These are phyloP conservation scores for Phrynocephalus guinanensis DNA, from an alignment of 2,797 vertebrate genomes.

Conservation along the genomic window DNA sequence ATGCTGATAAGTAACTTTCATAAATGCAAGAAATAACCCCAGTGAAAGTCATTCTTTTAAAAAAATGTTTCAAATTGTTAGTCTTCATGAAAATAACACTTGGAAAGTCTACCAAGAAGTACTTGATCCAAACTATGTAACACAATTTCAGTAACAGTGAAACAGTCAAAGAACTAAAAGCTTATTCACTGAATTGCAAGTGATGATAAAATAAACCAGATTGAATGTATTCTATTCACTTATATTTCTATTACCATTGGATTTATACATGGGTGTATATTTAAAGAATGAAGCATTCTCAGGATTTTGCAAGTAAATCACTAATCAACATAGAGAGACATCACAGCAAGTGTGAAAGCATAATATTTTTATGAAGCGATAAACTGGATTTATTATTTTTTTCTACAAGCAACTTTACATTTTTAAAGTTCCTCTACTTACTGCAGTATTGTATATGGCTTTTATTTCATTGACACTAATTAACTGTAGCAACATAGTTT, in stretches of 20 bases:
- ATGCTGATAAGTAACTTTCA: constrained; percentile 43
- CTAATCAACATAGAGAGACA: constrained; percentile 33
- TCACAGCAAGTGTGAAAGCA: constrained; percentile 48
- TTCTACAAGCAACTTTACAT: constrained; percentile 37
- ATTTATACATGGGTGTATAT: constrained; percentile 40
- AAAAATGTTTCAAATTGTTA: constrained; percentile 22
- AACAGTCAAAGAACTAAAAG: constrained; percentile 54
- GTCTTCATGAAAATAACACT: constrained; percentile 54
- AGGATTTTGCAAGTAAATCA: constrained; percentile 69
- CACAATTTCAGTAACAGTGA: constrained; percentile 45
- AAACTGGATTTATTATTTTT: constrained; percentile 44
- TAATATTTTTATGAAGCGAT: constrained; percentile 52
- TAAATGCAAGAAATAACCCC: neutral
- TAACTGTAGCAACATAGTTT: constrained; percentile 52
- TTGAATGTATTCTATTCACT: constrained; percentile 26
- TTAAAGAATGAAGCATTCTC: constrained; percentile 6
- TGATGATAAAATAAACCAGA: constrained; percentile 46
- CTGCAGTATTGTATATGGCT: rapidly evolving
- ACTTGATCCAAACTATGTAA: constrained; percentile 52
- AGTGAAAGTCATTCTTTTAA: constrained; percentile 46
- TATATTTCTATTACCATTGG: constrained; percentile 19
- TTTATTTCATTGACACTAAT: constrained; percentile 57
- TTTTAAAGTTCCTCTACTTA: neutral
- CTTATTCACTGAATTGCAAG: constrained; percentile 35
- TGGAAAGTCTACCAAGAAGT: constrained; percentile 39